phyloP scores from a whole-genome alignment of 2,113 vertebrate species.

The Microcebus jonahi region DNA sequence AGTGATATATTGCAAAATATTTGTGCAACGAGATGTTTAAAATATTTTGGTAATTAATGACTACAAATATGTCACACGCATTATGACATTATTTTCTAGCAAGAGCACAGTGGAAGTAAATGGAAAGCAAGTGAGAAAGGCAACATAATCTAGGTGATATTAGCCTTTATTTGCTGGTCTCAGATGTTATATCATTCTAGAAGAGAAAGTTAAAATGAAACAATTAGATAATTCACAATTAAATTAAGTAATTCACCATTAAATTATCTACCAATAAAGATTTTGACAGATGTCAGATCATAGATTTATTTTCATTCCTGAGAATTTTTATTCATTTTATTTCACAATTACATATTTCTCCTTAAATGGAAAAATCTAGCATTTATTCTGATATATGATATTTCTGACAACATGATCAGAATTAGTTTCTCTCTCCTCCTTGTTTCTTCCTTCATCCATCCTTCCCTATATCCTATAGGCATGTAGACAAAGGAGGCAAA shows the following conservation, averaged over 20 bases:
- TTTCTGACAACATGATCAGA: background rate
- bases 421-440: background rate
- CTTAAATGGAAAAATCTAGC: background rate
- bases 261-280: background rate
- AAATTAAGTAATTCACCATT: background rate
- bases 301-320: background rate
- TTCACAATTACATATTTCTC: background rate
- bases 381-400: background rate
- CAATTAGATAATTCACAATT: background rate
- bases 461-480: background rate
- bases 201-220: background rate
- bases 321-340: slow-evolving; percentile 12
- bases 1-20: background rate
- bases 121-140: background rate
- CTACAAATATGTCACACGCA: background rate
- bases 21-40: background rate
- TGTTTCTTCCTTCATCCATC: background rate
- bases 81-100: background rate
- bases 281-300: background rate
- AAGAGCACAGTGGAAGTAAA: background rate
- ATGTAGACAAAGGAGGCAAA: background rate
- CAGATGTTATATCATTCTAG: background rate
- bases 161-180: background rate
- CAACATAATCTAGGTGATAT: background rate
- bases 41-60: background rate